Evolutionary conservation across 2,888 invertebrate species (phyloP).

Genomic region (Erebia aethiops): DNA sequence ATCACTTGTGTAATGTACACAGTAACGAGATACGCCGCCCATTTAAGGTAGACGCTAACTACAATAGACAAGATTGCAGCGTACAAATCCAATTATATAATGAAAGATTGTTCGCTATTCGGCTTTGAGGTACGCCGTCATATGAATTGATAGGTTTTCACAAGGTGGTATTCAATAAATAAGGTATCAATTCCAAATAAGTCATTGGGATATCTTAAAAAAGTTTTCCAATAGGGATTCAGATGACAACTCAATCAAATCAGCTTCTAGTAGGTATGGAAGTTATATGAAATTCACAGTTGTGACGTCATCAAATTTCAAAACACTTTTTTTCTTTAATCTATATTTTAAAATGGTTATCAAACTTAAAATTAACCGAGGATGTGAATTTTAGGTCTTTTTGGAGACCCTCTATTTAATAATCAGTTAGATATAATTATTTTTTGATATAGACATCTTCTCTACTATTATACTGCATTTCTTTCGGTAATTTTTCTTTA

Average conservation of each 20-base stretch:
- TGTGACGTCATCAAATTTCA: too few relatives aligned
- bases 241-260: too few relatives aligned
- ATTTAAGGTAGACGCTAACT: slow-evolving; percentile 4
- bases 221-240: not conserved
- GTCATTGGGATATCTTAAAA: not conserved
- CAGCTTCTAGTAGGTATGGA: too few relatives aligned
- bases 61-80: not conserved
- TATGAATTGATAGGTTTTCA: not conserved
- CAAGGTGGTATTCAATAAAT: not conserved
- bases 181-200: not conserved
- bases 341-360: too few relatives aligned
- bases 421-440: too few relatives aligned
- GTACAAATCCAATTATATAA: not conserved
- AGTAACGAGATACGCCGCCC: slow-evolving; percentile 4
- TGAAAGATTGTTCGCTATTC: slow-evolving; percentile 4
- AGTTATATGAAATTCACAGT: too few relatives aligned
- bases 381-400: too few relatives aligned
- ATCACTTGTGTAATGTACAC: slow-evolving; percentile 3
- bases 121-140: not conserved
- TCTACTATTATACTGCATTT: not conserved
- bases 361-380: too few relatives aligned
- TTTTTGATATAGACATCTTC: too few relatives aligned
- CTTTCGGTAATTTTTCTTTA: not conserved
- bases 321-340: too few relatives aligned
- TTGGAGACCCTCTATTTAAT: too few relatives aligned